Evolutionary conservation across 2,797 vertebrate species (phyloP).

Genomic region (Pantherophis vulpinus): DNA sequence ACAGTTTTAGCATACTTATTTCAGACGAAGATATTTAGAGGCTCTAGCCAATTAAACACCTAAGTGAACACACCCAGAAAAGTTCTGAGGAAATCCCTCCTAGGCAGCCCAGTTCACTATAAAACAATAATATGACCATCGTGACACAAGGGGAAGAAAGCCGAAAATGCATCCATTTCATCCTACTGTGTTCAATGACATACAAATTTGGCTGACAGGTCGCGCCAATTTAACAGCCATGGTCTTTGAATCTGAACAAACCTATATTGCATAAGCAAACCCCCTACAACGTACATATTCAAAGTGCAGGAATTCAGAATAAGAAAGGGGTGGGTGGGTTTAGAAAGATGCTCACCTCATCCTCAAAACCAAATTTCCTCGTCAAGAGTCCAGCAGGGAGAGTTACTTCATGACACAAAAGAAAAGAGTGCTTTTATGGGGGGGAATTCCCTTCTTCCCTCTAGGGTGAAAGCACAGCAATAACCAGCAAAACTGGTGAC

Average conservation of each 20-base stretch:
- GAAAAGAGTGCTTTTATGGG: constrained; percentile 55
- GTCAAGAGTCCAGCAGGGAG: constrained; percentile 55
- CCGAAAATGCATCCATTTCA: constrained; percentile 24
- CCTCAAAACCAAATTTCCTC: constrained; percentile 31
- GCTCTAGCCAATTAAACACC: not conserved
- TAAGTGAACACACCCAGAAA: not conserved
- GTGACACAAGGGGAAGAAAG: constrained; percentile 14
- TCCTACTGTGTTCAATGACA: constrained; percentile 19
- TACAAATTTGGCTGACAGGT: not conserved
- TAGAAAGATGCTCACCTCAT: not conserved
- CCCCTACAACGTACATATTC: not conserved
- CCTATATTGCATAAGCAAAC: not conserved
- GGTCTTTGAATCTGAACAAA: constrained; percentile 19
- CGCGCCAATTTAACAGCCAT: constrained; percentile 3
- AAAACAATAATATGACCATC: not conserved
- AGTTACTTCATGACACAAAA: constrained; percentile 66
- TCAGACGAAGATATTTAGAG: not conserved
- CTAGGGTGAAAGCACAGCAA: constrained; percentile 60
- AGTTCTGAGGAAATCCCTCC: constrained; percentile 51
- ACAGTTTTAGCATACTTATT: not conserved
- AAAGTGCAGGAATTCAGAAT: constrained; percentile 7
- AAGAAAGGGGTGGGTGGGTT: not conserved
- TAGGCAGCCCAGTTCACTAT: constrained; percentile 31
- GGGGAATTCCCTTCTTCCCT: constrained; percentile 72
- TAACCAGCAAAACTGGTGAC: constrained; percentile 29